phyloP scores from a whole-genome alignment of 2,888 invertebrate genomes.

The Eupithecia exiguata region DNA sequence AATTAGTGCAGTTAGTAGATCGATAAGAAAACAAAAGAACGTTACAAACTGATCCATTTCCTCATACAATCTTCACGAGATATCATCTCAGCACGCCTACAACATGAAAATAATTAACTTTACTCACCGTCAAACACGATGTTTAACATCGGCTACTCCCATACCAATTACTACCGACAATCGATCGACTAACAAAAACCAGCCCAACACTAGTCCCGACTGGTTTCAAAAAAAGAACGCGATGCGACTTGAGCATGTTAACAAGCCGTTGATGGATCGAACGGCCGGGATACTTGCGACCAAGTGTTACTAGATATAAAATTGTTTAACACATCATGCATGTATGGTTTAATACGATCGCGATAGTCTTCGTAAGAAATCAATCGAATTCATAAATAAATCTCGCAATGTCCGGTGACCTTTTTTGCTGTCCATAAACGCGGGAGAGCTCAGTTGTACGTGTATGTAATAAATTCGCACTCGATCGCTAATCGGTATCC shows the following conservation, averaged over 20 bases:
- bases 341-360: slow-evolving; percentile 20
- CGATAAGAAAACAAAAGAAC: slow-evolving; percentile 52
- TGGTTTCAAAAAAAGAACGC: slow-evolving; percentile 60
- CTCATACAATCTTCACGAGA: slow-evolving; percentile 70
- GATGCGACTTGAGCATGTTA: slow-evolving; percentile 68
- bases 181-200: slow-evolving; percentile 74
- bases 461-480: slow-evolving; percentile 71
- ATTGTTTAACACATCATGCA: slow-evolving; percentile 47
- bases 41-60: slow-evolving; percentile 71
- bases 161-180: slow-evolving; percentile 81
- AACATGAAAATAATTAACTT: slow-evolving; percentile 82
- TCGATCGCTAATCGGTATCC: slow-evolving; percentile 67
- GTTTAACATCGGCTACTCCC: slow-evolving; percentile 81
- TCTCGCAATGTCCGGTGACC: slow-evolving; percentile 68
- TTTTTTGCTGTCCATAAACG: slow-evolving; percentile 65
- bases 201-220: slow-evolving; percentile 69
- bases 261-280: slow-evolving; percentile 80
- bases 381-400: slow-evolving; percentile 80
- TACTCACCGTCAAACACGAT: slow-evolving; percentile 76
- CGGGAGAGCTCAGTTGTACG: slow-evolving; percentile 44
- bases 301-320: slow-evolving; percentile 37
- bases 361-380: slow-evolving; percentile 69
- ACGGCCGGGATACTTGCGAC: slow-evolving; percentile 4
- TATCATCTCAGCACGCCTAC: slow-evolving; percentile 77
- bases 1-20: slow-evolving; percentile 8